These are phyloP conservation scores for Sinocyclocheilus grahami DNA, from an alignment of 2,113 vertebrate genomes.

Conservation along the genomic window DNA sequence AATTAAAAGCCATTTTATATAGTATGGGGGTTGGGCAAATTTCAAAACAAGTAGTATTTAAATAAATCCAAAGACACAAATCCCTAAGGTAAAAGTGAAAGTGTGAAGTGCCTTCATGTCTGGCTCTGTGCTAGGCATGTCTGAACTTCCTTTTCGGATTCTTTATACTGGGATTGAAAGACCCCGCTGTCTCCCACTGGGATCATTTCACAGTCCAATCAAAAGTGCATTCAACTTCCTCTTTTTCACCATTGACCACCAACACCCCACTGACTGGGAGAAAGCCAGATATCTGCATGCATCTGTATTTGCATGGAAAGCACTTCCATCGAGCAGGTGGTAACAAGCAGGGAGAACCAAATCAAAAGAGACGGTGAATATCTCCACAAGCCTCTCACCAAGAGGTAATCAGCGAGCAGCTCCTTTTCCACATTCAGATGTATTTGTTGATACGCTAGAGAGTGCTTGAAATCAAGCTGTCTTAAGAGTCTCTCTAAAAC, in stretches of 20 bases:
- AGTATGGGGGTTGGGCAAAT: no score
- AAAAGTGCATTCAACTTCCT: constrained; percentile 57
- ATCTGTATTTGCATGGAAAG: constrained; percentile 44
- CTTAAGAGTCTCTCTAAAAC: constrained; percentile 45
- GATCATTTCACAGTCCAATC: constrained; percentile 61
- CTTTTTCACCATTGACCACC: constrained; percentile 62
- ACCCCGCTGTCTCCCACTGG: constrained; percentile 25
- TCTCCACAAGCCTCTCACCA: constrained; percentile 41
- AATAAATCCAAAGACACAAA: neutral
- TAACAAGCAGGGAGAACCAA: constrained; percentile 48
- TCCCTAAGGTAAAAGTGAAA: neutral
- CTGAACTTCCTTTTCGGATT: constrained; percentile 16
- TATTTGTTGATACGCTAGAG: constrained; percentile 44
- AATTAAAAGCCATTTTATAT: no score
- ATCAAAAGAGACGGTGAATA: constrained; percentile 38
- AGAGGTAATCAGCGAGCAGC: constrained; percentile 52
- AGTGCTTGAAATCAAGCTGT: constrained; percentile 54
- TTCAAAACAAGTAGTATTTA: neutral
- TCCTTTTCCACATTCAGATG: constrained; percentile 42
- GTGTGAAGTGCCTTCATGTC: constrained; percentile 31
- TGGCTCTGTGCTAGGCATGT: constrained; percentile 37
- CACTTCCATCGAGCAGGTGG: constrained; percentile 63
- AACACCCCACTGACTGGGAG: constrained; percentile 46
- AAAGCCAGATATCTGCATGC: constrained; percentile 48
- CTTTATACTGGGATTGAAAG: constrained; percentile 32